Base-by-base conservation (phyloP, 1,140 invertebrate species). In the Adelges cooleyi region DNA sequence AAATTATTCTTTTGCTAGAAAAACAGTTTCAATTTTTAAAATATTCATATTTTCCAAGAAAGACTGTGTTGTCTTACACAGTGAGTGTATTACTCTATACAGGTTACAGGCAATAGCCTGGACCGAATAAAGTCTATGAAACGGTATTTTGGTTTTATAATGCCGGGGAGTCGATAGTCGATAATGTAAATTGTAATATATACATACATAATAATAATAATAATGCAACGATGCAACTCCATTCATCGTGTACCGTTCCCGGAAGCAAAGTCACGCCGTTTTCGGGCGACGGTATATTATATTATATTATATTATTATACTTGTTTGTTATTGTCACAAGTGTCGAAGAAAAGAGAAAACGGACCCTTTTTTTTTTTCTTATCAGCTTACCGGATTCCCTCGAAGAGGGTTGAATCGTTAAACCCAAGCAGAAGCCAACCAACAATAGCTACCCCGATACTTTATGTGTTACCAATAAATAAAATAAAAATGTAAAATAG, bases 211-310 rank as follows among this genome's bases (percentile, higher is more conserved):
- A 52, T 53, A 3, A 15, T 36, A 36, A 9, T 36, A 10, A 4
- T 36, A 33, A 8, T 18, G 3, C 11, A 25, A 52, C 11, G 11
- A 51, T 33, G n/a, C 22, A 9, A 20, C 13, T 22, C 33, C 51
- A 20, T 44, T 18, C 2, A 22, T 20, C 33, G 17, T 40, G n/a
- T 1, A 9, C n/a, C 23, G 23, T 59, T 40, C 42, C 56, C 56
- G 56, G 56, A 48, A 62, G 42, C 56, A 62, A 18, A 62, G 56
- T 62, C 56, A 29, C 29, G 23, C 42, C 25, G 42, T 48, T 62
- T 59, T 62, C 25, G 17, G 42, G 40, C 44, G 36, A 56, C 53
- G 38, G 56, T 48, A 29, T 46, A 27, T 17, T 8, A 8, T 38
- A 38, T 13, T 38, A 13, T 38, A 8, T 8, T 38, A 38, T 13